Evolutionary conservation across 2,113 vertebrate genomes (phyloP).

Genomic region (Enhydra lutris): DNA sequence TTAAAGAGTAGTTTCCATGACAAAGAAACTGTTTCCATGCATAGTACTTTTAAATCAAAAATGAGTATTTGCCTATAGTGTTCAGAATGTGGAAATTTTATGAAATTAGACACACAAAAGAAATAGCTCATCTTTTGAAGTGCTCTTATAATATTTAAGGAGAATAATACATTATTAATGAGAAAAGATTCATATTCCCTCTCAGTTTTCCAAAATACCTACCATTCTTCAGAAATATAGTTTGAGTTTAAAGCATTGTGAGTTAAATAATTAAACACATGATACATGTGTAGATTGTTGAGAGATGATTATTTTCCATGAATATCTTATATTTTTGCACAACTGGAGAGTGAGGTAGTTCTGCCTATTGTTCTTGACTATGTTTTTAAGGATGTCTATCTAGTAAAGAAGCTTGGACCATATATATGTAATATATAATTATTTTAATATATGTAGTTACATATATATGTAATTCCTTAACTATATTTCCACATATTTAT

Average conservation of each 20-base stretch:
- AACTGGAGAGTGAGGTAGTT: neutral
- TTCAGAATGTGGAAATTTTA: neutral
- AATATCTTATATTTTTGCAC: neutral
- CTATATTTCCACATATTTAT: too few relatives aligned
- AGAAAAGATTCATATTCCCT: neutral
- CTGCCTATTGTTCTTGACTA: neutral
- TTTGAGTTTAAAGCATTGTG: neutral
- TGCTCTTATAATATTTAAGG: neutral
- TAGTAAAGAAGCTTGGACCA: neutral
- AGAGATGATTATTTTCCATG: neutral
- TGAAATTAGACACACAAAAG: neutral
- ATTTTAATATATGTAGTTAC: neutral
- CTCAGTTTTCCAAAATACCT: neutral
- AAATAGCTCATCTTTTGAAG: neutral
- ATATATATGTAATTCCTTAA: neutral
- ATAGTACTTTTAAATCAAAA: neutral
- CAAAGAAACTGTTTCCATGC: neutral
- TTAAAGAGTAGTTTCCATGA: neutral
- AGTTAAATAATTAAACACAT: neutral
- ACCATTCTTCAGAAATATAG: neutral
- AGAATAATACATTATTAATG: neutral
- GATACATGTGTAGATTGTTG: neutral
- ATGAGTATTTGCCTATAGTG: neutral
- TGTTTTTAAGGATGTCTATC: neutral
- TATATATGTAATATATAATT: neutral